Conservation (phyloP, 2,797 vertebrate genomes). For the Rachycentron canadum region DNA sequence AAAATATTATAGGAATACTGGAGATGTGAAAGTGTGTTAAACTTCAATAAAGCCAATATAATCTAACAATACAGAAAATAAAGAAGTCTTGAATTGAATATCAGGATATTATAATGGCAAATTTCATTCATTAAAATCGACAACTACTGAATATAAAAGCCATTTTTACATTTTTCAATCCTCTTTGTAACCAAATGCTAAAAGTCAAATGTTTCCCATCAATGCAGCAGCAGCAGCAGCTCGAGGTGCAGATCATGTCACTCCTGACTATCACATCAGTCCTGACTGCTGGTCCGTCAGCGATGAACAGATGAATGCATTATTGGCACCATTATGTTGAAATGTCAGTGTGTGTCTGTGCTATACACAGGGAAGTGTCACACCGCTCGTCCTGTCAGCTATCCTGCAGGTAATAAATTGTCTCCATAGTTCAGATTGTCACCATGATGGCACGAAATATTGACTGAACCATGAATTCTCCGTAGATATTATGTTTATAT, state of each 20-base stretch:
- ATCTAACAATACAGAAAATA: neutral
- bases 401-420: conserved; percentile 61
- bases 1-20: neutral
- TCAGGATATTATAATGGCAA: neutral
- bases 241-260: conserved; percentile 47
- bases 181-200: conserved; percentile 46
- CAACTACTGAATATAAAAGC: neutral
- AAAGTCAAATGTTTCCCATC: conserved; percentile 61
- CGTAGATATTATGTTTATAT: conserved; percentile 7
- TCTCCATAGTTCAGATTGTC: conserved; percentile 60
- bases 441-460: conserved; percentile 35
- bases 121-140: neutral
- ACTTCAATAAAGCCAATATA: conserved; percentile 9
- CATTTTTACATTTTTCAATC: conserved; percentile 8
- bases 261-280: conserved; percentile 41
- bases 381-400: conserved; percentile 62
- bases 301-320: conserved; percentile 71
- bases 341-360: conserved; percentile 72
- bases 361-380: conserved; percentile 34
- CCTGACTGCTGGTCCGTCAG: conserved; percentile 68
- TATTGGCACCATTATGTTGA: conserved; percentile 75
- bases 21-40: neutral
- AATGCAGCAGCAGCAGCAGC: conserved; percentile 48
- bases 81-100: neutral
- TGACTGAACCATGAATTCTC: conserved; percentile 17